Evolutionary conservation across 2,888 invertebrate species (phyloP).

Genomic region (Chydorus sphaericus): DNA sequence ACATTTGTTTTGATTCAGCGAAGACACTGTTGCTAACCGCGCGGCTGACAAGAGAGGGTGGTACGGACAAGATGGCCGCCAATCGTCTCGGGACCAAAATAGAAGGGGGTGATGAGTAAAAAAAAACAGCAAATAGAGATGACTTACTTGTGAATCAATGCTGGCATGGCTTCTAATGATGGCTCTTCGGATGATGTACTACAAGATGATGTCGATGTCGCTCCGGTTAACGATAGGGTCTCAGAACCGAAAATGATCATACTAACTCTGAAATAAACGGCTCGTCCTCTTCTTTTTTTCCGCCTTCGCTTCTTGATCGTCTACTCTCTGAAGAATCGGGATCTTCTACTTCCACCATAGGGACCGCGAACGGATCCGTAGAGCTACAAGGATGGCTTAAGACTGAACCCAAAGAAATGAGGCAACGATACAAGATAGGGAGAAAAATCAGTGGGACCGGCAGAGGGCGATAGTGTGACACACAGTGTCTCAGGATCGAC

Average conservation of each 20-base stretch:
- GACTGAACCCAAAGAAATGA: no score
- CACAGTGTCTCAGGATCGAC: no score
- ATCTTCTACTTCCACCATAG: slow-evolving; percentile 12
- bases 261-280: background rate
- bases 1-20: no score
- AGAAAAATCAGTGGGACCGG: no score
- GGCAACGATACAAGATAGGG: no score
- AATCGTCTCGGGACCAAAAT: no score
- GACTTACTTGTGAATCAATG: slow-evolving; percentile 16
- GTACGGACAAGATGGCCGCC: background rate
- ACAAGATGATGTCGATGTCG: no score
- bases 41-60: background rate
- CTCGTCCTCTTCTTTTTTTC: background rate
- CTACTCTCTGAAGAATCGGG: background rate
- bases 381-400: background rate
- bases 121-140: slow-evolving; percentile 10
- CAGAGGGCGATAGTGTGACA: no score
- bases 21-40: slow-evolving; percentile 1
- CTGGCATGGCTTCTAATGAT: slow-evolving; percentile 18
- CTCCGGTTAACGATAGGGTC: background rate
- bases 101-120: slow-evolving; percentile 20
- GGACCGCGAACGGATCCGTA: slow-evolving; percentile 5
- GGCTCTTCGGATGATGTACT: no score
- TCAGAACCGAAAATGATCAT: slow-evolving; percentile 7
- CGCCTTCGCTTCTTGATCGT: slow-evolving; percentile 7